Evolutionary conservation across 2,888 invertebrate species (phyloP), one percentile per base, ranked within the genome.

Genomic region (Tribolium freemani): DNA sequence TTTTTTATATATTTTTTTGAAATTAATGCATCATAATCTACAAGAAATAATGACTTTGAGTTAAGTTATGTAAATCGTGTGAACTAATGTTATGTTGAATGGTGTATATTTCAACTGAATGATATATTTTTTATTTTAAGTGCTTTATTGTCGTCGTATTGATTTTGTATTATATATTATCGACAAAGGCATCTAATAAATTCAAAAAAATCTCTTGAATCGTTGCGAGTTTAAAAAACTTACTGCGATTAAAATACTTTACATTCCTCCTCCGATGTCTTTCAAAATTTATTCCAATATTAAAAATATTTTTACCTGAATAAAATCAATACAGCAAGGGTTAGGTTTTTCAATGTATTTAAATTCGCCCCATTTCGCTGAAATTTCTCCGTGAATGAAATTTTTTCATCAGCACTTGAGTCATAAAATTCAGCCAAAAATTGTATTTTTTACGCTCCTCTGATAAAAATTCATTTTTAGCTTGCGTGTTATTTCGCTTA

Each of bases 291-390:
- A 10, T 51, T 63, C 20, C 51, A 9, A 38, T 63, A 51, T 51
- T 63, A 63, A 63, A 63, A 63, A 63, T 63, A 63, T 63, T 63
- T 63, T 31, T 63, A 63, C 63, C 63, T 63, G 50, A 16, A 63
- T 63, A 63, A 63, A 63, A 63, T 63, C 63, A 16, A 63, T 63
- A 51, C 20, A 57, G 10, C 63, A 63, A 63, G 50, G 48, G 63
- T 60, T 60, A n/a, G 20, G 11, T n/a, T 16, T 48, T 26, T 21
- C 11, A 45, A 26, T 51, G 51, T 51, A 63, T 63, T 63, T 63
- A 63, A 63, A 63, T 63, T 63, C 16, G 9, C 46, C 38, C n/a
- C 38, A 3, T 48, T 48, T 48, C 5, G 46, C 2, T 1, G 11
- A 48, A 48, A 48, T 48, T 48, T 4, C 11, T 48, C 10, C 10